phyloP scores from a whole-genome alignment of 53 echinoderm and acorn worm genomes.

The Zoroaster sp. region DNA sequence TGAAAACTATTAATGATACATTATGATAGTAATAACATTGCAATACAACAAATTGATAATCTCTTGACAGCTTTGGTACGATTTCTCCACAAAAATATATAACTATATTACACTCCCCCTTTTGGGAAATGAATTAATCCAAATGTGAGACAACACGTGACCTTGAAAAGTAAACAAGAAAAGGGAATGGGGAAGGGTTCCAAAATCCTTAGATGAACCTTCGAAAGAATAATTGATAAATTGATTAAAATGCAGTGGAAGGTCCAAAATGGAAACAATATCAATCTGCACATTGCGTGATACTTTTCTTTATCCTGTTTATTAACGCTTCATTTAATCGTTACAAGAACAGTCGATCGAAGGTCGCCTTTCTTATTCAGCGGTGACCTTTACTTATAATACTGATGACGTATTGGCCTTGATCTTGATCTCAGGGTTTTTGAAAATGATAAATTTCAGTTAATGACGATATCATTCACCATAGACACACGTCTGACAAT shows the following conservation, averaged over 20 bases:
- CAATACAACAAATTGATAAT: too few species aligned
- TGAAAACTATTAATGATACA: too few species aligned
- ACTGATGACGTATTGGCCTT: too few species aligned
- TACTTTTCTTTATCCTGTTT: not conserved
- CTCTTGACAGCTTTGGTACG: too few species aligned
- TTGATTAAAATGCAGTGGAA: conserved; percentile 26
- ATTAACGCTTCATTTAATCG: not conserved
- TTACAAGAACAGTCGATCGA: not conserved
- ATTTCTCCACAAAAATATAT: too few species aligned
- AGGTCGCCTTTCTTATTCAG: too few species aligned
- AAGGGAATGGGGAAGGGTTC: not conserved
- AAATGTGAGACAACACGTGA: conserved; percentile 34
- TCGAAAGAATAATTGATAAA: not conserved
- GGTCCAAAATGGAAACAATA: not conserved
- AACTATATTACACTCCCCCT: not conserved
- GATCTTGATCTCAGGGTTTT: too few species aligned
- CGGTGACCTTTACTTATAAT: too few species aligned
- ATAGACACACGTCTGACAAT: too few species aligned
- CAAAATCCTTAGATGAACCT: not conserved
- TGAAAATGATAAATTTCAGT: too few species aligned
- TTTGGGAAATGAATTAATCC: not conserved
- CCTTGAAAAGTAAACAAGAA: conserved; percentile 10
- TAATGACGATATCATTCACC: too few species aligned
- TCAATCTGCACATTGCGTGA: not conserved
- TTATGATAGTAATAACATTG: too few species aligned